These are phyloP conservation scores for Crepidodera aurea DNA, from an alignment of 2,888 invertebrate species.

Conservation along the genomic window DNA sequence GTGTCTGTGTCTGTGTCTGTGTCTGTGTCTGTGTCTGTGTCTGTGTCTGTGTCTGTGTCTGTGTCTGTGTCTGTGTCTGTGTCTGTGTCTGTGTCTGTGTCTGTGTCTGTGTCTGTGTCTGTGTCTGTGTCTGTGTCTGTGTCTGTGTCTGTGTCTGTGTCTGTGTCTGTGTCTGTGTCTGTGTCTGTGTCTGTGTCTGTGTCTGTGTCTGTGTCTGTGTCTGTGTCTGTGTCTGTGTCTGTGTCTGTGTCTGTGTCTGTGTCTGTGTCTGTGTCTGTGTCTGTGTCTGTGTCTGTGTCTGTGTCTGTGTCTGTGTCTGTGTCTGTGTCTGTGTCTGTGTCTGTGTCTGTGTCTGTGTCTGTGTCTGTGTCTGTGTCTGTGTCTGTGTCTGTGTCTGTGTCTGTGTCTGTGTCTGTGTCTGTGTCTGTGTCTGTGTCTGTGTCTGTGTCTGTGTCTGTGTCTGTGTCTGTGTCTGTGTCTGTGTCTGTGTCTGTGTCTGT, in stretches of 20 bases:
- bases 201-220: not conserved
- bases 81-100: not conserved
- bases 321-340: not conserved
- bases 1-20: not conserved
- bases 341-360: not conserved
- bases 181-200: not conserved
- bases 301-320: not conserved
- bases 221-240: not conserved
- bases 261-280: not conserved
- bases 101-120: not conserved
- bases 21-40: not conserved
- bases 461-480: not conserved
- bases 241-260: not conserved
- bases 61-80: not conserved
- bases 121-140: not conserved
- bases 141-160: not conserved
- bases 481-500: not conserved
- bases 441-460: not conserved
- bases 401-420: not conserved
- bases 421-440: not conserved
- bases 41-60: not conserved
- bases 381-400: not conserved
- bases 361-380: not conserved
- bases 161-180: not conserved
- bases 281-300: not conserved